Evolutionary conservation across 1,140 invertebrate species (phyloP).

Genomic region (Heliconius himera): DNA sequence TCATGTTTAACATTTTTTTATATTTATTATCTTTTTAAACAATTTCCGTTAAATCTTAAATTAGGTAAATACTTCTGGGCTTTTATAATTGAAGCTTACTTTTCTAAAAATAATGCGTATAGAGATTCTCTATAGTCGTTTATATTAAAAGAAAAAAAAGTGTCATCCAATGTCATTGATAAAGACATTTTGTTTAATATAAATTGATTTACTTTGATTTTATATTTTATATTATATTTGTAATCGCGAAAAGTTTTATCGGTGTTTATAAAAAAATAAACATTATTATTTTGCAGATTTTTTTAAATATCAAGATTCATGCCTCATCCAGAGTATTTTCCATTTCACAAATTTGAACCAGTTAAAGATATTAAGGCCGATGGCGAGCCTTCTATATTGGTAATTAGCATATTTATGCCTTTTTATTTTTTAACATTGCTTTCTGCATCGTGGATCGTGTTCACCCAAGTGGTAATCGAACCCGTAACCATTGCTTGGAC

Average conservation of each 20-base stretch:
- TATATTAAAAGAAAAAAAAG: not conserved
- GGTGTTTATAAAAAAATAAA: not conserved
- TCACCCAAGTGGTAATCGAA: too few species aligned
- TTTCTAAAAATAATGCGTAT: too few species aligned
- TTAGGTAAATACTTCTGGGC: too few species aligned
- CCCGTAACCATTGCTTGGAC: too few species aligned
- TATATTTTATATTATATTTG: slow-evolving; percentile 6
- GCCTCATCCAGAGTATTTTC: slow-evolving; percentile 8
- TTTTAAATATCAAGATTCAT: not conserved
- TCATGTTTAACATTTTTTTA: too few species aligned
- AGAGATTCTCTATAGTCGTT: not conserved
- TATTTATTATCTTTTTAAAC: too few species aligned
- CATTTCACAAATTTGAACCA: not conserved
- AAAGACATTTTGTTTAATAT: not conserved
- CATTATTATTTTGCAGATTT: not conserved
- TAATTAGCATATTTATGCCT: not conserved
- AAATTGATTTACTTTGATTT: slow-evolving; percentile 6
- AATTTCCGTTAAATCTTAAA: too few species aligned
- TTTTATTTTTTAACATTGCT: too few species aligned
- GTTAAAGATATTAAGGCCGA: not conserved
- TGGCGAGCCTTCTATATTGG: slow-evolving; percentile 2
- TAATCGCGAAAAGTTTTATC: not conserved
- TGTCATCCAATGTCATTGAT: not conserved
- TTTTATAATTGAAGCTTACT: not conserved
- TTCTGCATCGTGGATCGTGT: too few species aligned